Percentiles rank a stretch among this genome's conserved stretches.
phyloP scores from a whole-genome alignment of 2,888 invertebrate genomes.

The Tineola bisselliella region DNA sequence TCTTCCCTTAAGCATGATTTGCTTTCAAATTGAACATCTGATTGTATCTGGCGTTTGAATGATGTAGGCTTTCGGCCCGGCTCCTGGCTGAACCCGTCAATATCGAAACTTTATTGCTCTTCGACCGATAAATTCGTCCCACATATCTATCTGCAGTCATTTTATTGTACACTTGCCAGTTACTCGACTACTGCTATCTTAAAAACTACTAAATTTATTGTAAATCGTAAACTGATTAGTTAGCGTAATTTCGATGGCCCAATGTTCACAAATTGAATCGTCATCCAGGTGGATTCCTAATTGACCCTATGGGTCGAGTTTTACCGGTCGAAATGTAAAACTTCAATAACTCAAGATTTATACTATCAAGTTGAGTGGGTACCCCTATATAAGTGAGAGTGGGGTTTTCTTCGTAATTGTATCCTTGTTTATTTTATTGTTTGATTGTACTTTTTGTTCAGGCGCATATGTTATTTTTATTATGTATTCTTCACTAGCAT shows the following conservation, averaged over 20 bases:
- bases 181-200: too few species aligned
- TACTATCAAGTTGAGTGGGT: not conserved
- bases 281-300: not conserved
- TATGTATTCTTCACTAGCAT: not conserved
- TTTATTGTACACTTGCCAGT: too few species aligned
- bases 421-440: not conserved
- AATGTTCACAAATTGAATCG: too few species aligned
- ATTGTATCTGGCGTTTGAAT: conserved; percentile 15
- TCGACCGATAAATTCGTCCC: not conserved
- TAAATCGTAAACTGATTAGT: too few species aligned
- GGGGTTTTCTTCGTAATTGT: conserved; percentile 12
- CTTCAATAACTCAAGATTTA: conserved; percentile 15
- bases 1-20: conserved; percentile 14
- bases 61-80: conserved; percentile 11
- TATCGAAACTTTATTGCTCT: not conserved
- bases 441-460: not conserved
- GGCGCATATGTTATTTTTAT: not conserved
- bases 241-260: too few species aligned
- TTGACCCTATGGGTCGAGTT: not conserved
- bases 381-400: not conserved
- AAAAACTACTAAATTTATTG: too few species aligned
- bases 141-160: not conserved
- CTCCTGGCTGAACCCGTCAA: not conserved
- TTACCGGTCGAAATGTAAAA: not conserved
- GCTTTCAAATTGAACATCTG: conserved; percentile 14